phyloP scores from a whole-genome alignment of 2,888 invertebrate species.

The Pyralis farinalis region DNA sequence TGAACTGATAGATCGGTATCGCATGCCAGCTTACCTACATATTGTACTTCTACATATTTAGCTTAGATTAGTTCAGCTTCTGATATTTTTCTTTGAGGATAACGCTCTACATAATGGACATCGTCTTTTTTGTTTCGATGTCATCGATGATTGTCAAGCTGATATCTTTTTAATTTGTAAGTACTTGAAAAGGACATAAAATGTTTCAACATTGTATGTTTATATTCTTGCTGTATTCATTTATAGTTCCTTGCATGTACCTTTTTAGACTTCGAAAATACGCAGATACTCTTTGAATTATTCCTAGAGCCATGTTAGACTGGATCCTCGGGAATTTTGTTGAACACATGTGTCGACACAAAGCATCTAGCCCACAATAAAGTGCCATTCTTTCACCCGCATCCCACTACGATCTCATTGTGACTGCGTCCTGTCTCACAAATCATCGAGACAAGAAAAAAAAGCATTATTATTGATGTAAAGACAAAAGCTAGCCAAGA shows the following conservation, averaged over 20 bases:
- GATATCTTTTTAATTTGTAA: background rate
- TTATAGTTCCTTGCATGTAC: background rate
- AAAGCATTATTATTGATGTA: conserved; percentile 52
- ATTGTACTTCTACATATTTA: conserved; percentile 34
- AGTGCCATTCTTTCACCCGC: conserved; percentile 71
- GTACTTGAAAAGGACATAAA: background rate
- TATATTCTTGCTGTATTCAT: background rate
- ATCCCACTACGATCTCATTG: conserved; percentile 66
- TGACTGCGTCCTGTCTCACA: conserved; percentile 71
- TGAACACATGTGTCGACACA: conserved; percentile 52
- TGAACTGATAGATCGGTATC: conserved; percentile 68
- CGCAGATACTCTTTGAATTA: background rate
- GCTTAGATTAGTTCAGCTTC: conserved; percentile 2
- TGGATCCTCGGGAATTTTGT: conserved; percentile 13
- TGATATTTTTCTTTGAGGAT: conserved; percentile 11
- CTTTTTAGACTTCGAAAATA: conserved; percentile 4
- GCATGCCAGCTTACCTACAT: conserved; percentile 52
- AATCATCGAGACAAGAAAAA: conserved; percentile 61
- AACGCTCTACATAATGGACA: background rate
- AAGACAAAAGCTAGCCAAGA: conserved; percentile 63
- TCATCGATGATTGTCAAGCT: background rate
- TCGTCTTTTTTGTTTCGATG: background rate
- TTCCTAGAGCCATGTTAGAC: conserved; percentile 7
- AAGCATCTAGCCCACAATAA: conserved; percentile 52
- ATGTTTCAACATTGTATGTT: background rate